Evolutionary conservation across 2,113 vertebrate species (phyloP), one percentile per base, ranked within the genome.

Genomic region (Lichenostomus cassidix): DNA sequence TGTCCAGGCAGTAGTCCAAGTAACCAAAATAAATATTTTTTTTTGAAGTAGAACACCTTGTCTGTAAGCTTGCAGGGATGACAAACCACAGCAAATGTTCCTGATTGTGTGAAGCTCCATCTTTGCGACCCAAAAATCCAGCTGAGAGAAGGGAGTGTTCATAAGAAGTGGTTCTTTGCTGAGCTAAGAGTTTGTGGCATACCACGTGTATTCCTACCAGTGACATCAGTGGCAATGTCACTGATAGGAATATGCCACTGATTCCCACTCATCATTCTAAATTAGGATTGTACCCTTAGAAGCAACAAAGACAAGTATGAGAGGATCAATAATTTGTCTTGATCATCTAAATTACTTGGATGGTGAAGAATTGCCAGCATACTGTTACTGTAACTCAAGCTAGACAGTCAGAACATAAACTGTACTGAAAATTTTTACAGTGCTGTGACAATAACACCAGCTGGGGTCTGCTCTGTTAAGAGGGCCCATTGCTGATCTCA

Each of bases 21-120:
- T 84, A 96, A 93, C 75, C 64, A 96, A 93, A 94, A 95, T 93
- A 96, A 93, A 80, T 89, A 37, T 68, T 90, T 95, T 95, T n/a
- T 93, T 94, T 88, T 89, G 62, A 97, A 94, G 50, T 33, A 94
- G 80, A 83, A 83, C 62, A 97, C 69, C 86, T 97, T 96, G 65
- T 83, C 89, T 85, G 87, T 92, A 91, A 92, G 41, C 70, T 91
- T 85, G 42, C 39, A 81, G 77, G 68, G 64, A 89, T 94, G 77
- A 87, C 19, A 97, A 94, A 63, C 62, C 27, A 46, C 78, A 91
- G 52, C 91, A 94, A 96, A 96, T 92, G 86, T 67, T 97, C 73
- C 50, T 52, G 53, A 56, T 19, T 60, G 35, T 55, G 24, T 74
- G 79, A 70, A 49, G 22, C 39, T 83, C 68, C n/a, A 27, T 85